Evolutionary conservation across 2,797 vertebrate genomes (phyloP).

Genomic region (Darevskia nairensis): DNA sequence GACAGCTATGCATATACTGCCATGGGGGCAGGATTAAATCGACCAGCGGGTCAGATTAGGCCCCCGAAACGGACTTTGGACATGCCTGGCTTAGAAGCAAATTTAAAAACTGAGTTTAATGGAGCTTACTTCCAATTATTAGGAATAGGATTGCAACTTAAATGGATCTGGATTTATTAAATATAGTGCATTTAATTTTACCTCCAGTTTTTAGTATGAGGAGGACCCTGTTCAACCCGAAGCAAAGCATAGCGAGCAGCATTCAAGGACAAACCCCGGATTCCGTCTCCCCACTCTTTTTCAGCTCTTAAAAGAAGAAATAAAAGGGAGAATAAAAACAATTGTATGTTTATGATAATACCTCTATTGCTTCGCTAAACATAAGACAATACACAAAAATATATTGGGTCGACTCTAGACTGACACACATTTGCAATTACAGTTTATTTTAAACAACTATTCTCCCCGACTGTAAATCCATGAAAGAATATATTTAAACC

Average conservation of each 20-base stretch:
- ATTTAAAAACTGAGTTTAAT: neutral
- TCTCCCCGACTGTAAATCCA: neutral
- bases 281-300: constrained; percentile 98
- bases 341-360: neutral
- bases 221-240: constrained; percentile 90
- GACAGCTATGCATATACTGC: too few species aligned
- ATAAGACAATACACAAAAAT: neutral
- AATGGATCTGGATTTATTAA: neutral
- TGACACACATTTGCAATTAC: neutral
- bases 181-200: constrained; percentile 55
- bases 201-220: constrained; percentile 99
- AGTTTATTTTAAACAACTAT: neutral
- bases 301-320: constrained; percentile 84
- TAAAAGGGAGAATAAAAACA: constrained; percentile 4
- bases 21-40: too few species aligned
- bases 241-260: constrained; percentile 94
- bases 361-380: neutral
- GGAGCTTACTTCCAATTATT: neutral
- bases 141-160: neutral
- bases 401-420: neutral
- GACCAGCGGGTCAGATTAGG: too few species aligned
- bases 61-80: too few species aligned
- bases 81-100: neutral
- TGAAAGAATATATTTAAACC: neutral
- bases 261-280: constrained; percentile 92